Conservation (phyloP, 2,888 invertebrate genomes). For the Drosophila nr. perissopoda region DNA sequence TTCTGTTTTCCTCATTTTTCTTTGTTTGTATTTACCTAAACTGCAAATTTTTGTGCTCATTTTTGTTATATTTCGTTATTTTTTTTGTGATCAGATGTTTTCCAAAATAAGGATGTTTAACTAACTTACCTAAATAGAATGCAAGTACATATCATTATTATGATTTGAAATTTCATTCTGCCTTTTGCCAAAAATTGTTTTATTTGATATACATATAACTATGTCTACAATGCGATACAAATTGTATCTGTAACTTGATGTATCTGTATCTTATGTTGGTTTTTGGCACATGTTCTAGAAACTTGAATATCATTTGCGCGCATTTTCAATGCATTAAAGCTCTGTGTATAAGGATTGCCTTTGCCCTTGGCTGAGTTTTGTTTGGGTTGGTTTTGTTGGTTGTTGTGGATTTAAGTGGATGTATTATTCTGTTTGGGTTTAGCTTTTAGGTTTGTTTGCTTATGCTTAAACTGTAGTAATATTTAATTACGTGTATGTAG, state of each 20-base stretch:
- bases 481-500: constrained; percentile 77
- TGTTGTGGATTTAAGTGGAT: constrained; percentile 23
- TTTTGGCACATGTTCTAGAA: constrained; percentile 79
- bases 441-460: constrained; percentile 56
- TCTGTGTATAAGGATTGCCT: constrained; percentile 47
- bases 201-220: constrained; percentile 54
- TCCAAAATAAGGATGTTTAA: constrained; percentile 83
- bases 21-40: constrained; percentile 59
- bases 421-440: constrained; percentile 42
- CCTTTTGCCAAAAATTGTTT: constrained; percentile 38
- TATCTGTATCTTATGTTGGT: constrained; percentile 36
- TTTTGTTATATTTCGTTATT: constrained; percentile 51
- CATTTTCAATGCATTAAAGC: constrained; percentile 73
- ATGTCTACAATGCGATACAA: constrained; percentile 30
- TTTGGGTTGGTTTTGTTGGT: constrained; percentile 10
- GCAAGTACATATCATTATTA: constrained; percentile 34
- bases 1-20: constrained; percentile 35
- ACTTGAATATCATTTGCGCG: constrained; percentile 64
- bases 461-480: constrained; percentile 78
- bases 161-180: constrained; percentile 43
- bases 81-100: constrained; percentile 84
- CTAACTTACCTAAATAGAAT: constrained; percentile 63
- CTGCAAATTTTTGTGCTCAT: constrained; percentile 66
- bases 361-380: constrained; percentile 38
- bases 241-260: constrained; percentile 23